Conservation (phyloP, 2,888 invertebrate genomes). For the Dolichomitus sp. region DNA sequence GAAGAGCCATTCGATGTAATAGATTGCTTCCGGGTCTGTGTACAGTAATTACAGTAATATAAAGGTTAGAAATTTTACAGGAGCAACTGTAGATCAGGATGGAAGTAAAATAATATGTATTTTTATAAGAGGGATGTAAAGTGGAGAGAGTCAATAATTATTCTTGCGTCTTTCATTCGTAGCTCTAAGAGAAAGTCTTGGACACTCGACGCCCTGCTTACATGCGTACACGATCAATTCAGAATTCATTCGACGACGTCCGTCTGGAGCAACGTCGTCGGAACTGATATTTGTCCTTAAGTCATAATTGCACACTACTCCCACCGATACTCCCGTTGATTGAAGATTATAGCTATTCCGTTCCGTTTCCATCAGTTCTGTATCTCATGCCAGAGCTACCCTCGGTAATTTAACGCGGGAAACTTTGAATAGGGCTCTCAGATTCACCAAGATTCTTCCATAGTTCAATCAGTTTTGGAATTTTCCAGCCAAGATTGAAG, state of each 20-base stretch:
- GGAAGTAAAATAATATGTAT: constrained; percentile 15
- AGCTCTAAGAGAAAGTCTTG: not conserved
- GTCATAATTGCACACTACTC: constrained; percentile 81
- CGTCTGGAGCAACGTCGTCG: constrained; percentile 16
- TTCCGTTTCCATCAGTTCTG: constrained; percentile 52
- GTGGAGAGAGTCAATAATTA: constrained; percentile 37
- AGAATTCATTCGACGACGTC: constrained; percentile 30
- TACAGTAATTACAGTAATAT: constrained; percentile 40
- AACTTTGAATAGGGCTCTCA: constrained; percentile 1
- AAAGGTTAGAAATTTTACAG: not conserved
- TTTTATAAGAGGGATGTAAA: constrained; percentile 46
- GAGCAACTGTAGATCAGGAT: constrained; percentile 30
- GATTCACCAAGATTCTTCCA: constrained; percentile 5
- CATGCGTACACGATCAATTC: constrained; percentile 16
- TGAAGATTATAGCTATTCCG: constrained; percentile 84
- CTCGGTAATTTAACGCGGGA: constrained; percentile 19
- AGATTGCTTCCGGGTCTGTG: not conserved
- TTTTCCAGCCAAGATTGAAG: not conserved
- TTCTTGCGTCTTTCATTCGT: constrained; percentile 13
- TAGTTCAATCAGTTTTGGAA: not conserved
- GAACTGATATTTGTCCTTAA: constrained; percentile 72
- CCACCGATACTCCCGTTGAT: constrained; percentile 75
- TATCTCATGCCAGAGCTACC: not conserved
- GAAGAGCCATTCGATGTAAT: constrained; percentile 31
- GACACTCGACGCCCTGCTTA: not conserved